Base-by-base conservation (phyloP, 37 sponge, comb jelly and placozoan species). In the Hexactinellida sp. region DNA sequence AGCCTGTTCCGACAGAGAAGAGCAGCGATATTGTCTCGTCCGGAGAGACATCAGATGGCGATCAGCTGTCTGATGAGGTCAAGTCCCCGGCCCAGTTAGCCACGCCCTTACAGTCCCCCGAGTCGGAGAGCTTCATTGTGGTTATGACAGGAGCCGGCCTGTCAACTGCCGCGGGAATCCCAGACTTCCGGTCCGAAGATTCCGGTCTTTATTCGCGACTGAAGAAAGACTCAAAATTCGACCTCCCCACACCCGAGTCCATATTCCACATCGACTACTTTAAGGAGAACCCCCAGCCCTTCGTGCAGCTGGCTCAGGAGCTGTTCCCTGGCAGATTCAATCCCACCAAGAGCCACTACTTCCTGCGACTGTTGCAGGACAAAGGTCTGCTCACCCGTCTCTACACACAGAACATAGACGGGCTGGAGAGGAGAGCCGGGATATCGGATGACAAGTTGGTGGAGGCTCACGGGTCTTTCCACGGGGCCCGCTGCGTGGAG, bases 141-240 rank as follows among this genome's bases (percentile, higher is more conserved):
- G 94, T 96, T 24, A 93, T 96, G 92, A 96, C 96, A 84, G 96
- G 96, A 38, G 96, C 96, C 19, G 94, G 97, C 19, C 91, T 96
- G 83, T 96, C 97, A 24, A 94, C 94, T 93, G 96, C 96, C 90
- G 96, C 96, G 37, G 96, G 98, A 0, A 97, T 97, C 37, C 98
- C 98, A 37, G 98, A 97, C 84, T 97, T 97, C 55, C 89, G 99
- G 0, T 90, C 90, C 10, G 96, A 96, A 1, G 92, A 91, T 38
- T 94, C 96, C 47, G 99, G 99, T 37, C 90, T 98, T 30, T 98
- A 98, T 88, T 90, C 92, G 86, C 94, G 94, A 54, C 83, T 98
- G 1, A 90, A 94, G 90, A 63, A 63, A 63, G 76, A 63, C 30
- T 10, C 21, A 5, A 94, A 94, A 52, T 95, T 94, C 86, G 83